These are phyloP conservation scores for Okapia johnstoni DNA, from an alignment of 2,113 vertebrate species.

Conservation along the genomic window DNA sequence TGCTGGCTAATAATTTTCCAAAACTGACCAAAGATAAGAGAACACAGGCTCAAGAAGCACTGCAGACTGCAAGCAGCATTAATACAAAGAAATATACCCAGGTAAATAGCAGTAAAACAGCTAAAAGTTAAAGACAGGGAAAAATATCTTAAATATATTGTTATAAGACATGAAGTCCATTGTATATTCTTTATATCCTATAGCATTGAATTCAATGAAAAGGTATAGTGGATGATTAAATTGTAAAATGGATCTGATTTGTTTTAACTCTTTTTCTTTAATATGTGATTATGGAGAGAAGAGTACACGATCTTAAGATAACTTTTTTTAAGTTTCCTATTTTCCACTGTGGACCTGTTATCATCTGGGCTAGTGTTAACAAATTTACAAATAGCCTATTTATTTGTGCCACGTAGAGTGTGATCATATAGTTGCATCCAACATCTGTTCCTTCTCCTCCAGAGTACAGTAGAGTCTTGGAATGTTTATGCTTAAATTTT, in stretches of 20 bases:
- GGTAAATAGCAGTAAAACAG: neutral
- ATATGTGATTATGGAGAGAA: neutral
- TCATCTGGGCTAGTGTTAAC: neutral
- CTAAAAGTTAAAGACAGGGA: neutral
- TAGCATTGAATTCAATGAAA: neutral
- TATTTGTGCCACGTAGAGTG: neutral
- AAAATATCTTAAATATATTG: neutral
- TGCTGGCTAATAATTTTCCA: neutral
- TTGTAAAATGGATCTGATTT: neutral
- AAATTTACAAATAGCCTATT: neutral
- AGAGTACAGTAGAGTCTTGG: neutral
- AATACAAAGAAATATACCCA: neutral
- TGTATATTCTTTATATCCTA: neutral
- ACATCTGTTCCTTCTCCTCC: neutral
- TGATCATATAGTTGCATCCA: neutral
- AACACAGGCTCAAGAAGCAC: neutral
- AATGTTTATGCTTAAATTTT: neutral
- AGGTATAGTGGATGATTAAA: neutral
- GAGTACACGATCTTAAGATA: neutral
- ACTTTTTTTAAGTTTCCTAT: neutral
- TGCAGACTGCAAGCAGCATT: neutral
- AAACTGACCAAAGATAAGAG: neutral
- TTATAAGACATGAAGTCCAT: neutral
- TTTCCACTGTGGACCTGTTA: neutral
- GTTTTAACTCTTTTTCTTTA: neutral